phyloP scores from a whole-genome alignment of 1,140 invertebrate genomes.

The Aphis craccivora region DNA sequence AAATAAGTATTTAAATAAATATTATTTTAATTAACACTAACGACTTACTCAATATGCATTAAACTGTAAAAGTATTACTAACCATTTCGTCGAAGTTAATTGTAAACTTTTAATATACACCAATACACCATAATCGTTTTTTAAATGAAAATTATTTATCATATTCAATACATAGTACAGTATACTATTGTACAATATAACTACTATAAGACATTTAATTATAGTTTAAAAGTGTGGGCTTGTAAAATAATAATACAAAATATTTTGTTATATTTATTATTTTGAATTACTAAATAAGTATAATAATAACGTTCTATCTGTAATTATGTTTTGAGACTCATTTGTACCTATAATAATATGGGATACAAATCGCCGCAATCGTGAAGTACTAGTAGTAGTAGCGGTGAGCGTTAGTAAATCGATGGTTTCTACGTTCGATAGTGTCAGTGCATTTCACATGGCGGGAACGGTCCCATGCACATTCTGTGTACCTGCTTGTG shows the following conservation, averaged over 20 bases:
- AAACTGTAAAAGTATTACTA: background rate
- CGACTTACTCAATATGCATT: background rate
- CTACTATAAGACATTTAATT: too few species aligned
- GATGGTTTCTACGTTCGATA: slow-evolving; percentile 46
- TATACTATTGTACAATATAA: too few species aligned
- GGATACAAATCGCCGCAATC: background rate
- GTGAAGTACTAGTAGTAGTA: slow-evolving; percentile 15
- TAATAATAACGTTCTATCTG: background rate
- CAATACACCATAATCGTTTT: background rate
- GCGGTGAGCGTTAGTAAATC: slow-evolving; percentile 15
- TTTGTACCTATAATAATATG: background rate
- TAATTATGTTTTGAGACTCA: background rate
- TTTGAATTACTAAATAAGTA: background rate
- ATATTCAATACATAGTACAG: too few species aligned
- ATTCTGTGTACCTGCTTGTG: slow-evolving; percentile 49
- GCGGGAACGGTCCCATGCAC: slow-evolving; percentile 43
- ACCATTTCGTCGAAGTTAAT: background rate
- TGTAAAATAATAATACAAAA: background rate
- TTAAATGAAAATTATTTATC: background rate
- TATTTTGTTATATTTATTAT: background rate
- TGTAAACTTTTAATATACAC: background rate
- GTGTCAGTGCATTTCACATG: slow-evolving; percentile 43
- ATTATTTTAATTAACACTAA: background rate
- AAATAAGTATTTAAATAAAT: background rate
- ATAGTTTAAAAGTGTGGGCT: too few species aligned